These are phyloP conservation scores for Oikopleura albicans DNA, from an alignment of 23 tunicate genomes.

Conservation along the genomic window DNA sequence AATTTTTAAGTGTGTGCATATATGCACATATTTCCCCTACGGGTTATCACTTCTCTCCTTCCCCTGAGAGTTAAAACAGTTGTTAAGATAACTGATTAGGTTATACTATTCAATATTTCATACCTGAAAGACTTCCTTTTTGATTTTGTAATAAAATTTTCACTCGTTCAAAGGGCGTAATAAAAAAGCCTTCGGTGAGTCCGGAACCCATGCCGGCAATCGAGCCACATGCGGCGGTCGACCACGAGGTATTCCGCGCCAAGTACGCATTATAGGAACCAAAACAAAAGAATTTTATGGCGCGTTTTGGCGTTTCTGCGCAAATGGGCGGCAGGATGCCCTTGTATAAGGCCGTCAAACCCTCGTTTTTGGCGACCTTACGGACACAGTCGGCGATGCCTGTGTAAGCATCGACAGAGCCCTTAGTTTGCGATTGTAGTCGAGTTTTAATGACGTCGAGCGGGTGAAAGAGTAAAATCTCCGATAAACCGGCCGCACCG, in stretches of 20 bases:
- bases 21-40: no score
- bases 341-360: conserved; percentile 73
- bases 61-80: no score
- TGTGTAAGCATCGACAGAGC: conserved; percentile 23
- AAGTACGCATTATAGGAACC: background rate
- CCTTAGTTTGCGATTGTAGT: conserved; percentile 15
- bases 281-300: conserved; percentile 27
- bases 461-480: conserved; percentile 94
- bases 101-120: background rate
- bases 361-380: conserved; percentile 61
- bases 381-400: conserved; percentile 70
- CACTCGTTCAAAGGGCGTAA: conserved; percentile 82
- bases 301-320: conserved; percentile 94
- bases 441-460: conserved; percentile 84
- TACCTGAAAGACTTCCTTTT: background rate
- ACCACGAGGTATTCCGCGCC: background rate
- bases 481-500: conserved; percentile 43
- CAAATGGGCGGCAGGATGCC: conserved; percentile 90
- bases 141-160: conserved; percentile 49
- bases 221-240: conserved; percentile 17
- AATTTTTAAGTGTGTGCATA: no score
- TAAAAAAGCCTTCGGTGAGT: conserved; percentile 62
- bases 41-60: no score
- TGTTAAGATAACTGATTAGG: no score
- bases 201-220: conserved; percentile 74